phyloP scores from a whole-genome alignment of 2,113 vertebrate species.

The Ciconia maguari region DNA sequence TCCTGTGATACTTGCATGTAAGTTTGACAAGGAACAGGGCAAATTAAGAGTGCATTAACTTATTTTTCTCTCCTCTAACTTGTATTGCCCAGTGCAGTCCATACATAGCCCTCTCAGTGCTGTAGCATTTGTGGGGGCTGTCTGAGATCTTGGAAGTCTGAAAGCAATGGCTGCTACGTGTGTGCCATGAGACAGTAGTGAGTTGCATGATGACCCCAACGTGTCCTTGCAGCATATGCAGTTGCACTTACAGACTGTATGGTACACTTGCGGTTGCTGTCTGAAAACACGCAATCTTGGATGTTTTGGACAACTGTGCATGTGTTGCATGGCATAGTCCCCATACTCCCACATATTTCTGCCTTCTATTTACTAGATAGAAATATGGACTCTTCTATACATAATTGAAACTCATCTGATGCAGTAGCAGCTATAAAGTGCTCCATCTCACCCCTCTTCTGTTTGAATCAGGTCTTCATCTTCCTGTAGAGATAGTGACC shows the following conservation, averaged over 20 bases:
- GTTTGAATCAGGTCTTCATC: neutral
- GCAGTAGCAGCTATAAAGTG: neutral
- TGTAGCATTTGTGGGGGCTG: neutral
- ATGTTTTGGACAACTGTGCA: neutral
- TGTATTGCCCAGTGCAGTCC: neutral
- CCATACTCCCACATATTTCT: neutral
- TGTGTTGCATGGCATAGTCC: neutral
- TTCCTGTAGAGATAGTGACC: neutral
- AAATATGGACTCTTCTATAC: neutral
- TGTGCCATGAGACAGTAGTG: accelerated
- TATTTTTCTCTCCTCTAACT: neutral
- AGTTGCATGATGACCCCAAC: neutral
- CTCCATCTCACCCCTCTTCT: neutral
- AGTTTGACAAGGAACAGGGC: neutral
- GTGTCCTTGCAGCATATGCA: neutral
- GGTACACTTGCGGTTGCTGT: neutral
- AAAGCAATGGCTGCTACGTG: neutral
- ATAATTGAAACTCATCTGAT: neutral
- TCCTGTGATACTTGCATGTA: neutral
- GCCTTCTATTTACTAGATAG: neutral
- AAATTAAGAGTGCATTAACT: neutral
- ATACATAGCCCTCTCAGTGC: neutral
- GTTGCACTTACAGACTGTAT: neutral
- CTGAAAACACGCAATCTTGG: neutral
- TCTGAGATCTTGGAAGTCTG: neutral